phyloP scores from a whole-genome alignment of 2,797 vertebrate genomes.

The Rhadinocentrus ornatus region DNA sequence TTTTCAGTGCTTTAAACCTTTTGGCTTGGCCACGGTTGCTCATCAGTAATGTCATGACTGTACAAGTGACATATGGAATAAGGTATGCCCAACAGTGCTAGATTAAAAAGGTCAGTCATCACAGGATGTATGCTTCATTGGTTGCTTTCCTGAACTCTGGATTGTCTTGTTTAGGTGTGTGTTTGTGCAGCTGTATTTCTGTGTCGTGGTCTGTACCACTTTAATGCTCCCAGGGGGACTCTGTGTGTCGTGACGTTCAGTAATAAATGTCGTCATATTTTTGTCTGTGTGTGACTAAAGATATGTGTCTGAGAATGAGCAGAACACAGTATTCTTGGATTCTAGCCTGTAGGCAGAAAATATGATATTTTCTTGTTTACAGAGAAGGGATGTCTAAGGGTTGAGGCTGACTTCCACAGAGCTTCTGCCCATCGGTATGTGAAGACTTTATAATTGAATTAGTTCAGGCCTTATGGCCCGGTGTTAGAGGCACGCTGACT shows the following conservation, averaged over 20 bases:
- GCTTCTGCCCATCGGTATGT: slow-evolving; percentile 60
- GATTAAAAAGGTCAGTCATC: slow-evolving; percentile 57
- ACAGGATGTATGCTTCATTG: slow-evolving; percentile 26
- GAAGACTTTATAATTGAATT: slow-evolving; percentile 73
- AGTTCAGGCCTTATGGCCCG: slow-evolving; percentile 57
- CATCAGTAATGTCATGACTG: slow-evolving; percentile 57
- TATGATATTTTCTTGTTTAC: slow-evolving; percentile 58
- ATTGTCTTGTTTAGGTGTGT: slow-evolving; percentile 50
- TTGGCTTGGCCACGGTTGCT: slow-evolving; percentile 29
- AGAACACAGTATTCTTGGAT: slow-evolving; percentile 32
- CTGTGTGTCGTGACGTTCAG: slow-evolving; percentile 13
- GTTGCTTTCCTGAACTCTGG: slow-evolving; percentile 21
- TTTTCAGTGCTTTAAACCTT: slow-evolving; percentile 22
- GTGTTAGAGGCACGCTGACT: slow-evolving; percentile 54
- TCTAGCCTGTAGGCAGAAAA: slow-evolving; percentile 42
- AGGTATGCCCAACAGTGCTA: slow-evolving; percentile 36
- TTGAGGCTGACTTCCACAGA: slow-evolving; percentile 37
- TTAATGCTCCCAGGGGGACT: not conserved
- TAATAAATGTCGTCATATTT: slow-evolving; percentile 18
- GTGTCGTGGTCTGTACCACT: not conserved
- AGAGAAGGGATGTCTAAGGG: slow-evolving; percentile 37
- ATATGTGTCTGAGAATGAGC: slow-evolving; percentile 12
- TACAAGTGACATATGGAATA: slow-evolving; percentile 47
- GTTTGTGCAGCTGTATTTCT: slow-evolving; percentile 23
- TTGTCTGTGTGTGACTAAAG: slow-evolving; percentile 22